Conservation (phyloP, 2,888 invertebrate genomes). For the Hyppa rectilinea region DNA sequence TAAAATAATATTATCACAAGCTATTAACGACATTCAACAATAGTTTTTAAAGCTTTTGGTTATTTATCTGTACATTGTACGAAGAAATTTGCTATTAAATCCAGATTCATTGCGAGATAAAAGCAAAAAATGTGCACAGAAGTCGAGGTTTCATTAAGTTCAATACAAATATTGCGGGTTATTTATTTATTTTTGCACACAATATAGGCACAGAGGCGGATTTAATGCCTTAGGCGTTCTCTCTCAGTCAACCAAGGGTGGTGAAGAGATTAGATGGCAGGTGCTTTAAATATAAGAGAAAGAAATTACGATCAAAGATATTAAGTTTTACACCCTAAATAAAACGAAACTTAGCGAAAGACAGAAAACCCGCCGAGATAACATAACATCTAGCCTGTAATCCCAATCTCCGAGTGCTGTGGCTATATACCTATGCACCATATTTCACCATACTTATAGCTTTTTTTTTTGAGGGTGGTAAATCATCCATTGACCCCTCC, state of each 20-base stretch:
- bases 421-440: too few species aligned
- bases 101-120: neutral
- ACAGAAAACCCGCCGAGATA: neutral
- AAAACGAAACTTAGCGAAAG: neutral
- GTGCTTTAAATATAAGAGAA: too few species aligned
- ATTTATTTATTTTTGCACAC: too few species aligned
- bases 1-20: neutral
- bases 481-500: too few species aligned
- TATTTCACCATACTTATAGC: too few species aligned
- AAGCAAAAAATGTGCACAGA: neutral
- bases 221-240: too few species aligned
- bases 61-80: neutral
- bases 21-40: neutral
- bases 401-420: too few species aligned
- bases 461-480: too few species aligned
- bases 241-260: too few species aligned
- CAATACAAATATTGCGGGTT: neutral
- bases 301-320: neutral
- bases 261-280: too few species aligned
- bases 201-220: too few species aligned
- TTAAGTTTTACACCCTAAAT: neutral
- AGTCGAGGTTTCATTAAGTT: neutral
- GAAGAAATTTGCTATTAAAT: neutral
- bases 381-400: too few species aligned
- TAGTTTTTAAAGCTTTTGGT: neutral